These are phyloP conservation scores for Pithys albifrons DNA, from an alignment of 2,113 vertebrate genomes.

Conservation along the genomic window DNA sequence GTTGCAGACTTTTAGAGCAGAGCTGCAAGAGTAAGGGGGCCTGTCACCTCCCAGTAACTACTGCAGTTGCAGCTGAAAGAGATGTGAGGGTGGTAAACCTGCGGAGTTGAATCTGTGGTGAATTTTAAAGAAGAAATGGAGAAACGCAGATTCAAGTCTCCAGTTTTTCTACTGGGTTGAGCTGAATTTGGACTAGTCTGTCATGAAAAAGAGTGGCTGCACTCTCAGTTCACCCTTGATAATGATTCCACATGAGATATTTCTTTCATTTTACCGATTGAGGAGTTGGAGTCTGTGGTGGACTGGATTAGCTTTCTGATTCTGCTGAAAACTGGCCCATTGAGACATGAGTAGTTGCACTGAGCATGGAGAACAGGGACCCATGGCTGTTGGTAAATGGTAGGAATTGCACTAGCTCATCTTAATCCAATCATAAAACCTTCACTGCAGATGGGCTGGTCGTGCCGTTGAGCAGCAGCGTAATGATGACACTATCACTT, in stretches of 20 bases:
- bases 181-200: background rate
- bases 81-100: background rate
- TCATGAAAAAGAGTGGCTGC: background rate
- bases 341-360: background rate
- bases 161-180: background rate
- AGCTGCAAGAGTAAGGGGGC: fast-evolving
- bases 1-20: background rate
- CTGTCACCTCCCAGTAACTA: background rate
- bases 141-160: background rate
- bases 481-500: background rate
- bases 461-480: background rate
- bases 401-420: background rate
- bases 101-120: background rate
- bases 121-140: background rate
- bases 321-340: background rate
- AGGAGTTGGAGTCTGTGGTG: background rate
- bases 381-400: background rate
- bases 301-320: background rate
- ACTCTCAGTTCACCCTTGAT: background rate
- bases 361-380: background rate
- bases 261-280: background rate
- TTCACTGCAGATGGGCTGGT: background rate
- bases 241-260: background rate
- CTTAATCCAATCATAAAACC: background rate
- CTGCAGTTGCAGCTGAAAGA: background rate